Base-by-base conservation (phyloP, 2,888 invertebrate genomes). In the Xylocampa areola region DNA sequence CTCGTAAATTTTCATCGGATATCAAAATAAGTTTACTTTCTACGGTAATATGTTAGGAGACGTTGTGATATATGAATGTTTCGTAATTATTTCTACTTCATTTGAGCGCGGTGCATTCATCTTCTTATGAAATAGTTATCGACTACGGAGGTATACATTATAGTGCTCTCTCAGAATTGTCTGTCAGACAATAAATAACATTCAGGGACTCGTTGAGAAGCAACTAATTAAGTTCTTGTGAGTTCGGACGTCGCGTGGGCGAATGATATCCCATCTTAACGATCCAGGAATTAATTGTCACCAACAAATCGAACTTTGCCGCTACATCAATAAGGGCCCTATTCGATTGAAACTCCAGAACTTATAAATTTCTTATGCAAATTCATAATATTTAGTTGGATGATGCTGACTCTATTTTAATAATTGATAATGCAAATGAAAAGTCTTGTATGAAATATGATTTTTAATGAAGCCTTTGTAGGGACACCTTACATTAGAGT, bases 221-320 rank as follows among this genome's bases (percentile, higher is more conserved):
- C 82, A 76, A 86, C 92, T 92, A 92, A 92, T 92, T 92, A 92
- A 92, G 92, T 91, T 90, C 91, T 91, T 90, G 87, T 88, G 87
- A 74, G 84, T 81, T 80, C 77, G 80, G 74, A 82, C 81, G 69
- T 68, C 61, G 86, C 86, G 92, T 92, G 84, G 92, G 92, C 82
- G 86, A 68, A 41, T 62, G 77, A 80, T 79, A 79, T 68, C 70
- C 78, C 79, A 76, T 77, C 78, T 77, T 80, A 85, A 85, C 84
- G 85, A 88, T 83, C 81, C 79, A 78, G 55, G 45, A 60, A 70
- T 68, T 68, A 51, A 62, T 57, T 47, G 49, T 44, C 45, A 57
- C 54, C 69, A 45, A 60, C 60, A 11, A 85, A 73, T 51, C 62
- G 40, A 55, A 77, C 80, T 64, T 63, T 89, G 86, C 69, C 2